Base-by-base conservation (phyloP, 2,888 invertebrate genomes). In the Eupeodes latifasciatus region DNA sequence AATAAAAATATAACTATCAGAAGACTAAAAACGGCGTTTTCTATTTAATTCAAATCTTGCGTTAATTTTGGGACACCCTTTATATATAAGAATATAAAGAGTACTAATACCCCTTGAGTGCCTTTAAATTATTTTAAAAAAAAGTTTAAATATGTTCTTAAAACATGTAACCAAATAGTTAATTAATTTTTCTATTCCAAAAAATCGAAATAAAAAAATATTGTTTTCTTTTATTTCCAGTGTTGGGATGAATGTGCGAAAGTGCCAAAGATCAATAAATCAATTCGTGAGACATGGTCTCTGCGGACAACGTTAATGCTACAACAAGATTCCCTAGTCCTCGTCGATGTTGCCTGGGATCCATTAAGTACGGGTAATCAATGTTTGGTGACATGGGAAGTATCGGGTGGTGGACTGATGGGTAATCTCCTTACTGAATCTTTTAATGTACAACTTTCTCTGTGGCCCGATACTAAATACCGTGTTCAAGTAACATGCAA, bases 401-500 rank as follows among this genome's bases (percentile, higher is more conserved):
- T 93, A 47, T 92, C 93, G 16, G 93, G 93, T 81, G 93, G 93
- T 53, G 93, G 93, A 1, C 91, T 93, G 47, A 93, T 93, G 92
- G 93, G 93, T 40, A 93, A 93, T 85, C 91, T 93, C 34, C 91
- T 93, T 19, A 93, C 93, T 51, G 93, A 93, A 67, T 92, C 93
- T 5, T 93, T 91, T 77, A 92, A 92, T 90, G 93, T 93, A 27
- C 93, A 93, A 85, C 90, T 93, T 12, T 93, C 93, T 11, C 90
- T 93, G 34, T 93, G 93, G 93, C 93, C 93, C 57, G 93, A 93
- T 79, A 93, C 93, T 14, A 93, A 93, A 85, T 93, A 93, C 89
- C 93, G 93, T 67, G 92, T 93, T 49, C 93, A 93, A 90, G 93
- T 93, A 81, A 93, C 93, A 80, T 93, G 93, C 90, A 93, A 93